phyloP scores from a whole-genome alignment of 1,140 invertebrate genomes.

The Atta colombica region DNA sequence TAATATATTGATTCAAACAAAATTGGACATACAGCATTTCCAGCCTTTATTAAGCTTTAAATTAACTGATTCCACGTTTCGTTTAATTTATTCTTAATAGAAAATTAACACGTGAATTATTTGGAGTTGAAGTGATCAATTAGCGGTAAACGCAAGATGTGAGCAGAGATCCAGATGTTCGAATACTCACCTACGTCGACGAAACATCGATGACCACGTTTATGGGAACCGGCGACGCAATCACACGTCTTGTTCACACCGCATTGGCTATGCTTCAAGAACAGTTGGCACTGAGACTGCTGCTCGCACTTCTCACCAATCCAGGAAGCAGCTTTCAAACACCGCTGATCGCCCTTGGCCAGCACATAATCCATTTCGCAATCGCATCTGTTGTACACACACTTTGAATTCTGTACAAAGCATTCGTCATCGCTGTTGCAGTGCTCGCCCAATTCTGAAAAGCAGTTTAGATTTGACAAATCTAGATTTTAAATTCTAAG shows the following conservation, averaged over 20 bases:
- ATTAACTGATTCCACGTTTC: not conserved
- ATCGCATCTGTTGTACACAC: constrained; percentile 72
- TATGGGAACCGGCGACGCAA: constrained; percentile 77
- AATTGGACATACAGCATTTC: constrained; percentile 12
- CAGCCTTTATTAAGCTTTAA: not conserved
- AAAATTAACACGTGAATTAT: not conserved
- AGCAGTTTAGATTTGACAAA: not conserved
- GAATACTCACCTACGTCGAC: constrained; percentile 76
- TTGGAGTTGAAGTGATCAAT: not conserved
- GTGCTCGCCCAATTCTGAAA: constrained; percentile 74
- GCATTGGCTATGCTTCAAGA: constrained; percentile 76
- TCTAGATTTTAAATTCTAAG: not conserved
- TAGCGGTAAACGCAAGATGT: not conserved
- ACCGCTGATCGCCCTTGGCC: constrained; percentile 74
- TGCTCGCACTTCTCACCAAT: constrained; percentile 81
- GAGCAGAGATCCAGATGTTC: not conserved
- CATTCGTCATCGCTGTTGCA: constrained; percentile 81
- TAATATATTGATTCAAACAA: not conserved
- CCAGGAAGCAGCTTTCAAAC: constrained; percentile 78
- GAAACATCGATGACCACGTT: constrained; percentile 75
- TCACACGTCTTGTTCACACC: constrained; percentile 73
- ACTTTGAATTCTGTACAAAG: constrained; percentile 77
- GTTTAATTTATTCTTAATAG: not conserved
- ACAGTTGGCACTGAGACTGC: constrained; percentile 78
- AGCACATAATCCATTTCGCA: constrained; percentile 80